Evolutionary conservation across 2,888 invertebrate genomes (phyloP).

Genomic region (Diabrotica balteata): DNA sequence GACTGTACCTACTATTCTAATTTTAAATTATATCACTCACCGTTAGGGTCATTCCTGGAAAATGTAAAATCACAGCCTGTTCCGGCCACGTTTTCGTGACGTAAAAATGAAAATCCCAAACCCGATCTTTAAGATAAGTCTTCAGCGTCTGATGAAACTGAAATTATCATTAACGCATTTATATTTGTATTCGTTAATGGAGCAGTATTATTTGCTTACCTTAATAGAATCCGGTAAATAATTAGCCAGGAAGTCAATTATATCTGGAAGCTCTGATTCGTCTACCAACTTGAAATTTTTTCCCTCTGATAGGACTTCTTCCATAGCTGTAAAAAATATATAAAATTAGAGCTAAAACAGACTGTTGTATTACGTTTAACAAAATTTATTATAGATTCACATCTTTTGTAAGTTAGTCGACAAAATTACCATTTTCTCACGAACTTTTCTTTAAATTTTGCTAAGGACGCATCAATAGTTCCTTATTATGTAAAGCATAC

Average conservation of each 20-base stretch:
- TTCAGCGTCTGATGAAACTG: conserved; percentile 91
- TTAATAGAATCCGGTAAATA: conserved; percentile 87
- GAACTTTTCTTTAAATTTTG: too few relatives aligned
- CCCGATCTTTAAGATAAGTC: conserved; percentile 86
- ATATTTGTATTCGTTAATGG: neutral
- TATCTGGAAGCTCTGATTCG: conserved; percentile 84
- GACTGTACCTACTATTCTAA: too few relatives aligned
- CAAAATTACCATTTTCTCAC: too few relatives aligned
- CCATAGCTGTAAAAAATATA: conserved; percentile 71
- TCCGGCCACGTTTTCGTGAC: conserved; percentile 89
- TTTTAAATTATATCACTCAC: conserved; percentile 64
- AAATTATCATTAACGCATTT: conserved; percentile 49
- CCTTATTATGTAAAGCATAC: too few relatives aligned
- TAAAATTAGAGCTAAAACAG: too few relatives aligned
- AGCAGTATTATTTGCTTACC: conserved; percentile 62
- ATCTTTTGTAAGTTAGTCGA: too few relatives aligned
- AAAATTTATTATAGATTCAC: too few relatives aligned
- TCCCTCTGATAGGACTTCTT: conserved; percentile 85
- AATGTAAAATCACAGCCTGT: conserved; percentile 83
- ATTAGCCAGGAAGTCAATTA: conserved; percentile 79
- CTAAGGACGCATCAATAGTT: too few relatives aligned
- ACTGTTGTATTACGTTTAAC: too few relatives aligned
- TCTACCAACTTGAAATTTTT: conserved; percentile 87
- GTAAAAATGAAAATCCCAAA: conserved; percentile 92
- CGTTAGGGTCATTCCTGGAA: conserved; percentile 87